phyloP scores from a whole-genome alignment of 2,797 vertebrate species.

The Tachyglossus aculeatus region DNA sequence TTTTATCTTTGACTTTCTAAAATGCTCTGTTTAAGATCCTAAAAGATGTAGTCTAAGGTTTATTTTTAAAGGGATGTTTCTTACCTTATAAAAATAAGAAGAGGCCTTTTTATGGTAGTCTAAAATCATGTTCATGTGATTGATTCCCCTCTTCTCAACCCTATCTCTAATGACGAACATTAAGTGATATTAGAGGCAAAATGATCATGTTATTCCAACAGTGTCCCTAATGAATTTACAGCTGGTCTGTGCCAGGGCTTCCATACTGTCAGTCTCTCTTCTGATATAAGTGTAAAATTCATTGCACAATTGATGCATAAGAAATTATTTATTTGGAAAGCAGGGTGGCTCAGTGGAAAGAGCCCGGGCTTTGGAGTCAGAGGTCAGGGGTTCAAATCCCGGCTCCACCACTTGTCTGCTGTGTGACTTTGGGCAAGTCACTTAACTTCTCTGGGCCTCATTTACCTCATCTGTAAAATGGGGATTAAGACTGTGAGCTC shows the following conservation, averaged over 20 bases:
- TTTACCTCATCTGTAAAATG: too few relatives aligned
- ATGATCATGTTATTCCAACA: constrained; percentile 20
- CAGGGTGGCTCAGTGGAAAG: too few relatives aligned
- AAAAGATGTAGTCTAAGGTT: not conserved
- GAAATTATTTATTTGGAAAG: not conserved
- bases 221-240: constrained; percentile 1
- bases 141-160: constrained; percentile 44
- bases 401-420: too few relatives aligned
- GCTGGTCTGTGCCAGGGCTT: constrained; percentile 25
- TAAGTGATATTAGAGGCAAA: constrained; percentile 36
- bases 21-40: not conserved
- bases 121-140: constrained; percentile 24
- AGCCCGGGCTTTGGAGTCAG: too few relatives aligned
- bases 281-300: constrained; percentile 55
- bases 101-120: constrained; percentile 9
- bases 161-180: constrained; percentile 25
- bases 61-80: too few relatives aligned
- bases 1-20: not conserved
- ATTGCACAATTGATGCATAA: constrained; percentile 39
- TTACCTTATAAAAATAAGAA: constrained; percentile 23
- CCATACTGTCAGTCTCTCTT: constrained; percentile 48
- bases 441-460: too few relatives aligned
- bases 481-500: too few relatives aligned
- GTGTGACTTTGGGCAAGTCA: too few relatives aligned
- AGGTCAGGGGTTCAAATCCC: too few relatives aligned